Percentiles rank a stretch among this genome's conserved stretches.
phyloP scores from a whole-genome alignment of 2,113 vertebrate genomes.

The Ochotona princeps region DNA sequence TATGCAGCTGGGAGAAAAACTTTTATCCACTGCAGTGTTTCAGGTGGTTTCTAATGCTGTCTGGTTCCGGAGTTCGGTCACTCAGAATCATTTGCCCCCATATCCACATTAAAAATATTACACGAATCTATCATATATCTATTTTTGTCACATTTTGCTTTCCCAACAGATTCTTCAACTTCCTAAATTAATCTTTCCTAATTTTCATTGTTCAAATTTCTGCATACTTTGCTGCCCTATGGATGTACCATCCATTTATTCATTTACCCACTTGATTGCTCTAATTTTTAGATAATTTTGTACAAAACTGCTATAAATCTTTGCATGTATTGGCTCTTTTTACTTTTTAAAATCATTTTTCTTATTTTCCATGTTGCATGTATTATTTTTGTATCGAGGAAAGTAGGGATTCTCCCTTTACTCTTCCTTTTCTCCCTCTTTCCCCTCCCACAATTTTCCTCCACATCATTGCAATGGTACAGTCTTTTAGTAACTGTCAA shows the following conservation, averaged over 20 bases:
- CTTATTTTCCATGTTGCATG: too few relatives aligned
- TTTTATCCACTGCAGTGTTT: neutral
- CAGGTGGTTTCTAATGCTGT: too few relatives aligned
- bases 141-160: neutral
- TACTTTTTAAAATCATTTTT: neutral
- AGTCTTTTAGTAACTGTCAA: too few relatives aligned
- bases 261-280: neutral
- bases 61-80: neutral
- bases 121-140: neutral
- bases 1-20: rapidly evolving
- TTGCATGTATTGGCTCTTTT: neutral
- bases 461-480: too few relatives aligned
- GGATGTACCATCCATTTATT: neutral
- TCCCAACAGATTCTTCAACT: neutral
- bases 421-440: too few relatives aligned
- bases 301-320: neutral
- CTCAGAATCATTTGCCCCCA: neutral
- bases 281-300: neutral
- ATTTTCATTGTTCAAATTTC: neutral
- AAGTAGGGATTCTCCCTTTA: too few relatives aligned
- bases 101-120: rapidly evolving
- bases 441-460: too few relatives aligned
- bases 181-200: neutral
- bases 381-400: too few relatives aligned
- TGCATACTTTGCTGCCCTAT: neutral